A percentile compares a stretch with the other conserved stretches of the same genome.
Conservation (phyloP, 2,797 vertebrate species). For the Syndactyla subalaris region DNA sequence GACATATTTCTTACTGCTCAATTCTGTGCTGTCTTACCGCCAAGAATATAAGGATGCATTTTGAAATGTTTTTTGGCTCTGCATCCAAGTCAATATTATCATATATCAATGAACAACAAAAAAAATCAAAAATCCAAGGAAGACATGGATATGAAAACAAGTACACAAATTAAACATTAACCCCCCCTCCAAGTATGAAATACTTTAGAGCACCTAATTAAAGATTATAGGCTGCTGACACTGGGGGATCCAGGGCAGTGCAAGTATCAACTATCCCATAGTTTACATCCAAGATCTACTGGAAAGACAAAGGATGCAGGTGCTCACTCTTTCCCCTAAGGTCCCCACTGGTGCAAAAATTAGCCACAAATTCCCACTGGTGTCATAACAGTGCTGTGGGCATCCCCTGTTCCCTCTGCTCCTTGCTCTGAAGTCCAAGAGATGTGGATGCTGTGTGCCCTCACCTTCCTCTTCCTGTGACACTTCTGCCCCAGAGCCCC, state of each 20-base stretch:
- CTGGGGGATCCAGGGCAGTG: background rate
- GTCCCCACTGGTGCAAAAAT: background rate
- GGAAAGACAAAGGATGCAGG: background rate
- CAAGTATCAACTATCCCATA: background rate
- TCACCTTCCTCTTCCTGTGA: background rate
- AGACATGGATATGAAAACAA: background rate
- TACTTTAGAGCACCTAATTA: background rate
- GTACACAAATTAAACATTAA: background rate
- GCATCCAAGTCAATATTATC: constrained; percentile 50
- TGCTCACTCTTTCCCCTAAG: background rate
- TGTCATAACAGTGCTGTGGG: background rate
- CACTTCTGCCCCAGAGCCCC: background rate
- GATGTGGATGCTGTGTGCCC: background rate
- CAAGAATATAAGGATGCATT: constrained; percentile 37
- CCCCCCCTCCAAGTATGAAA: background rate
- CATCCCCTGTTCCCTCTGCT: background rate
- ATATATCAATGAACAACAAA: constrained; percentile 17
- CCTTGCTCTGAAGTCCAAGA: background rate
- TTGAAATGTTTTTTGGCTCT: constrained; percentile 62
- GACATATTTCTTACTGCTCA: constrained; percentile 23
- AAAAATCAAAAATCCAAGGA: background rate
- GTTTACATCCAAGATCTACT: background rate
- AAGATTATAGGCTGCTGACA: background rate
- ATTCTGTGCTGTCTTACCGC: constrained; percentile 6
- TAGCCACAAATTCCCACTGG: background rate